Conservation (phyloP, 2,113 vertebrate genomes). For the Engystomops pustulosus region DNA sequence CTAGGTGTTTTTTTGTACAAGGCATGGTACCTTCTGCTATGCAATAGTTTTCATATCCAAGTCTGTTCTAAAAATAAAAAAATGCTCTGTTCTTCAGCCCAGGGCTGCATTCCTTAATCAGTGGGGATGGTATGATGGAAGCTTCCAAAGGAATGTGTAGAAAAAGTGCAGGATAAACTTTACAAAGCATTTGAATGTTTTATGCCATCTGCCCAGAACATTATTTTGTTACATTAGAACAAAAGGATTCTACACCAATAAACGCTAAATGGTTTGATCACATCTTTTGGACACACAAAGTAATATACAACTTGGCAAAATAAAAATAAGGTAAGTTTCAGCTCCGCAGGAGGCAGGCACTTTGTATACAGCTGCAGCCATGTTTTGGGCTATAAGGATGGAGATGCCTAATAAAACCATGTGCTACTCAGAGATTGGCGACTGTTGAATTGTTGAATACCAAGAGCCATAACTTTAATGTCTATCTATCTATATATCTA, state of each 20-base stretch:
- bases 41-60: background rate
- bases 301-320: background rate
- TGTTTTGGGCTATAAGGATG: too few relatives aligned
- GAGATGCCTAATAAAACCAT: too few relatives aligned
- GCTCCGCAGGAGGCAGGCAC: background rate
- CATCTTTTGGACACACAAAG: background rate
- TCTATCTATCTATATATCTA: too few relatives aligned
- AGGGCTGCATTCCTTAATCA: background rate
- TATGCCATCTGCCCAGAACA: background rate
- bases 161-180: background rate
- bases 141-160: background rate
- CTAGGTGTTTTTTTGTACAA: too few relatives aligned
- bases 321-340: too few relatives aligned
- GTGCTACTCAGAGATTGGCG: too few relatives aligned
- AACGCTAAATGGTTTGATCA: background rate
- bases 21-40: background rate
- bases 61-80: too few relatives aligned
- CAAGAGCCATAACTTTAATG: too few relatives aligned
- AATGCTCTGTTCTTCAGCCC: background rate
- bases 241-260: background rate
- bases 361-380: background rate
- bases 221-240: background rate
- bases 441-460: too few relatives aligned
- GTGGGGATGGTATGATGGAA: background rate
- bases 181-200: background rate